phyloP scores from a whole-genome alignment of 2,113 vertebrate species.

The Lota lota region DNA sequence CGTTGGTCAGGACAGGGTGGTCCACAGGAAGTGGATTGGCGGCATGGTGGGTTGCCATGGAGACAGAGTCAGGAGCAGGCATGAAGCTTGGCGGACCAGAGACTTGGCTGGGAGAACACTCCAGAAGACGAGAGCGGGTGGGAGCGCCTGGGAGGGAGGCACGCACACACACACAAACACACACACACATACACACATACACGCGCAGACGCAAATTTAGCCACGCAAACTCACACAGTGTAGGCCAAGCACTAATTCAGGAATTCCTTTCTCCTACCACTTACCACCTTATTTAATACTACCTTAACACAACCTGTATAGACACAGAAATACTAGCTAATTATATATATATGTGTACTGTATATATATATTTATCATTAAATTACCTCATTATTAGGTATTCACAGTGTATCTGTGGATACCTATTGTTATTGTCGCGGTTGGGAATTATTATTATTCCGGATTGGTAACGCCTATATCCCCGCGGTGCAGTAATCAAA shows the following conservation, averaged over 20 bases:
- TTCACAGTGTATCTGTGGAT: too few relatives aligned
- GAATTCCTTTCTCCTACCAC: too few relatives aligned
- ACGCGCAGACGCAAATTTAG: not conserved
- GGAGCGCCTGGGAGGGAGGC: conserved; percentile 83
- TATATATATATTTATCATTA: too few relatives aligned
- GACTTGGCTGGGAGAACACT: conserved; percentile 90
- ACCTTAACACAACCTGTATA: too few relatives aligned
- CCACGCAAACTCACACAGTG: not conserved
- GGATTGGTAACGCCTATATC: too few relatives aligned
- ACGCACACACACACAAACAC: conserved; percentile 15
- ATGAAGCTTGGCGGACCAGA: conserved; percentile 84
- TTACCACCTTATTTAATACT: too few relatives aligned
- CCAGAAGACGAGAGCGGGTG: conserved; percentile 96
- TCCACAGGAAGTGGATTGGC: conserved; percentile 73
- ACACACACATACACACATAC: conserved; percentile 9
- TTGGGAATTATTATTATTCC: too few relatives aligned
- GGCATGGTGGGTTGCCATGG: conserved; percentile 72
- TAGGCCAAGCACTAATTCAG: conserved; percentile 4
- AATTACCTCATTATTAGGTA: too few relatives aligned
- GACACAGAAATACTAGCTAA: too few relatives aligned
- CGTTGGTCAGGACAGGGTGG: conserved; percentile 32
- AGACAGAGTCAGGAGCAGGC: conserved; percentile 49
- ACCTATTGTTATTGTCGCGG: too few relatives aligned
- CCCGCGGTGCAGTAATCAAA: too few relatives aligned
- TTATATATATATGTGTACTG: too few relatives aligned